Percentiles rank a stretch among this genome's conserved stretches.
These are phyloP conservation scores for Macaca nemestrina DNA, from an alignment of 2,113 vertebrate genomes.

Conservation along the genomic window DNA sequence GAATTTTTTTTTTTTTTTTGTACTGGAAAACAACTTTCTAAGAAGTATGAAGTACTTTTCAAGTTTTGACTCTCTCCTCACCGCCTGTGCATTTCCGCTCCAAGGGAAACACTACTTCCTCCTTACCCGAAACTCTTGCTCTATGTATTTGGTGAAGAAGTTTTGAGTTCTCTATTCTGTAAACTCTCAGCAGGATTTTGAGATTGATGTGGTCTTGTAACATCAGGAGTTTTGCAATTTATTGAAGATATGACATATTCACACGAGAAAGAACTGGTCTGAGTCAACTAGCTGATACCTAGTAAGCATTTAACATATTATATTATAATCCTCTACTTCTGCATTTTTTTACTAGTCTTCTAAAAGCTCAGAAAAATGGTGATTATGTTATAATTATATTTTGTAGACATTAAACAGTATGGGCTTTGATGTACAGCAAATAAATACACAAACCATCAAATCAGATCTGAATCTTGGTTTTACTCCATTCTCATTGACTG, in stretches of 20 bases:
- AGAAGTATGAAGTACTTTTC: conserved; percentile 26
- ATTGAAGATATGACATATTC: neutral
- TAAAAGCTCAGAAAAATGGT: neutral
- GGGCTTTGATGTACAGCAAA: neutral
- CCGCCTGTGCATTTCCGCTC: neutral
- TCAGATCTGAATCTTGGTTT: neutral
- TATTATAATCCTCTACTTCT: neutral
- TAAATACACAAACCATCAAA: neutral
- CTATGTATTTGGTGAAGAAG: neutral
- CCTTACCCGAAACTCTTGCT: neutral
- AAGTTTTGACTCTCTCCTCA: neutral
- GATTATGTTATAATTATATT: neutral
- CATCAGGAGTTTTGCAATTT: conserved; percentile 9
- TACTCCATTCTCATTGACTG: neutral
- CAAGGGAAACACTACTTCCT: neutral
- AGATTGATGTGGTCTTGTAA: neutral
- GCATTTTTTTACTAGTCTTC: neutral
- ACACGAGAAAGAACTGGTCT: neutral
- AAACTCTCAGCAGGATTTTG: conserved; percentile 25
- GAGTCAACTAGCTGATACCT: neutral
- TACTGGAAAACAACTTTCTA: conserved; percentile 45
- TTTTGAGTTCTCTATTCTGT: neutral
- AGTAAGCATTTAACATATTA: neutral
- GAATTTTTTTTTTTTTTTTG: neutral
- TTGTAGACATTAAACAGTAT: neutral